Conservation (phyloP, 1,140 invertebrate genomes). For the Pogonomyrmex californicus region DNA sequence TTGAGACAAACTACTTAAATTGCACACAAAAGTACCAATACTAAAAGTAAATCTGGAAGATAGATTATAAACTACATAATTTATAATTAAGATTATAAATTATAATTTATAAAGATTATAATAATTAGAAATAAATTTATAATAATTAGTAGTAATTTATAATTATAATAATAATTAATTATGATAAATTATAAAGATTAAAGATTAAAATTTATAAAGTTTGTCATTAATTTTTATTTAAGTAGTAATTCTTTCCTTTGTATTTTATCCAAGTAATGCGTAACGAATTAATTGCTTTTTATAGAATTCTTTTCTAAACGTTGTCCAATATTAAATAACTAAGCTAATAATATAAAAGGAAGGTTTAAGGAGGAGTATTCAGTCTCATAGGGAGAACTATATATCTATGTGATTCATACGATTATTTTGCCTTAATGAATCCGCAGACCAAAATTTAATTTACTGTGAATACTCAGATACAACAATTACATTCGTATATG, state of each 20-base stretch:
- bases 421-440: neutral
- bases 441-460: neutral
- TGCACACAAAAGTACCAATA: neutral
- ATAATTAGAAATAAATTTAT: too few species aligned
- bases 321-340: neutral
- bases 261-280: neutral
- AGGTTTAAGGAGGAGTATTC: neutral
- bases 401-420: neutral
- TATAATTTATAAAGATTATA: too few species aligned
- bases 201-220: too few species aligned
- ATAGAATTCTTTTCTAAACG: slow-evolving; percentile 3
- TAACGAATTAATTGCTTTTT: neutral
- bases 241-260: neutral
- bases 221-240: neutral
- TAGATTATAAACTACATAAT: neutral
- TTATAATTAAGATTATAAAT: too few species aligned
- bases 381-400: too few species aligned
- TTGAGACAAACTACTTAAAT: neutral
- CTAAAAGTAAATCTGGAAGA: neutral
- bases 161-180: too few species aligned
- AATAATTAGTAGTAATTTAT: too few species aligned
- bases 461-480: neutral
- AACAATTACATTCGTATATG: neutral
- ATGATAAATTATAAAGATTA: too few species aligned
- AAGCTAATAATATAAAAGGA: too few species aligned